These are phyloP conservation scores for Dunckerocampus dactyliophorus DNA, from an alignment of 2,113 vertebrate species.

Conservation along the genomic window DNA sequence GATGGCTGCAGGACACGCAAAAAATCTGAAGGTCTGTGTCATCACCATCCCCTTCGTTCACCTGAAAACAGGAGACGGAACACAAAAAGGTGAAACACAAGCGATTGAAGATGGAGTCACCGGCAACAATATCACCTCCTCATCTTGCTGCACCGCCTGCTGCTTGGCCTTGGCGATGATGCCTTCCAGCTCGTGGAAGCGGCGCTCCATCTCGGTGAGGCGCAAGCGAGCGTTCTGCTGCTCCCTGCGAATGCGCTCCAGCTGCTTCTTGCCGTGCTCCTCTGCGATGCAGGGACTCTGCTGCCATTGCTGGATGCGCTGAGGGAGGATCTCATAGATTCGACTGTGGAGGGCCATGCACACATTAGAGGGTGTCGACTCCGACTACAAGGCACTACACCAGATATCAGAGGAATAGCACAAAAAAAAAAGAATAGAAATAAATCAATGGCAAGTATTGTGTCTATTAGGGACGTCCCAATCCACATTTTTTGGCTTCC, in stretches of 20 bases:
- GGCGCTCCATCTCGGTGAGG: slow-evolving; percentile 91
- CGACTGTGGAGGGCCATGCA: slow-evolving; percentile 66
- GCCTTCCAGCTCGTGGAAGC: slow-evolving; percentile 90
- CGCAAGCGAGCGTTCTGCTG: slow-evolving; percentile 88
- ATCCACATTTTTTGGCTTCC: too few relatives aligned
- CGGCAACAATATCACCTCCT: slow-evolving; percentile 79
- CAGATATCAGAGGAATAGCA: not conserved
- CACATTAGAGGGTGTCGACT: not conserved
- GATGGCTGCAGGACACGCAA: slow-evolving; percentile 91
- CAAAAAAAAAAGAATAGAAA: not conserved
- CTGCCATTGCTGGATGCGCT: slow-evolving; percentile 97
- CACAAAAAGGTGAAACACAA: not conserved
- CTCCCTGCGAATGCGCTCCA: slow-evolving; percentile 88
- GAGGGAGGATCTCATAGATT: slow-evolving; percentile 94
- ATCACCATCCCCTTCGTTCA: slow-evolving; percentile 85
- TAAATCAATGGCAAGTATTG: too few relatives aligned
- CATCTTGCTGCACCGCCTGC: slow-evolving; percentile 87
- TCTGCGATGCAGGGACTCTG: slow-evolving; percentile 93
- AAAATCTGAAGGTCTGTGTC: slow-evolving; percentile 92
- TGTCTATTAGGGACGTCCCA: too few relatives aligned
- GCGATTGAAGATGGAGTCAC: too few relatives aligned
- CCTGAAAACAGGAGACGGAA: slow-evolving; percentile 58
- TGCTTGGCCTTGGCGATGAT: slow-evolving; percentile 93
- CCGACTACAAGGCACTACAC: too few relatives aligned
- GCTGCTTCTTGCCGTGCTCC: slow-evolving; percentile 90